Percentiles rank a stretch among this genome's conserved stretches.
These are phyloP conservation scores for Glyptemys insculpta DNA, from an alignment of 2,797 vertebrate genomes.

Conservation along the genomic window DNA sequence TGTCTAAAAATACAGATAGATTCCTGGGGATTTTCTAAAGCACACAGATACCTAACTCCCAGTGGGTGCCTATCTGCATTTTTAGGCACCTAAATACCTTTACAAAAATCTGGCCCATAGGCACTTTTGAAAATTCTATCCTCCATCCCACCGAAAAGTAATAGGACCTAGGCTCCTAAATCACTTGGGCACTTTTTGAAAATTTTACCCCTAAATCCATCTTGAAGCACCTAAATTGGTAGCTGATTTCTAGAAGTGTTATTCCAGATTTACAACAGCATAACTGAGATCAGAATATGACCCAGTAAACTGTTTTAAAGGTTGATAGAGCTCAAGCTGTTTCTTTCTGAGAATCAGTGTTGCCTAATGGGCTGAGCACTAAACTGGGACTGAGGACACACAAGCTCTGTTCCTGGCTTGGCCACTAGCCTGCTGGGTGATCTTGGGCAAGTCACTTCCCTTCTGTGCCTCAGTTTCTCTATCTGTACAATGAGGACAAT, in stretches of 20 bases:
- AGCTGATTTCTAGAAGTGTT: not conserved
- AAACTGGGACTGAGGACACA: not conserved
- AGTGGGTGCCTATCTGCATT: not conserved
- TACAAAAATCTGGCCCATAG: not conserved
- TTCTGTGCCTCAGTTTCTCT: not conserved
- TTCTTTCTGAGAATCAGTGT: not conserved
- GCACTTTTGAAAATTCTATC: not conserved
- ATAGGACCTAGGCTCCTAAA: not conserved
- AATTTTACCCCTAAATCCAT: not conserved
- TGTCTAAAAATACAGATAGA: not conserved
- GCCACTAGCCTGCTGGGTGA: not conserved
- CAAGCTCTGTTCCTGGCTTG: not conserved
- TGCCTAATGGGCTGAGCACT: not conserved
- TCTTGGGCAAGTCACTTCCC: not conserved
- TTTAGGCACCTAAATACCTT: not conserved
- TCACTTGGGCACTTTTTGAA: not conserved
- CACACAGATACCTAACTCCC: not conserved
- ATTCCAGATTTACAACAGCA: not conserved
- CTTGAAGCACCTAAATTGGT: not conserved
- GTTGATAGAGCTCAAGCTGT: not conserved
- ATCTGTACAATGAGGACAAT: not conserved
- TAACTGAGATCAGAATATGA: not conserved
- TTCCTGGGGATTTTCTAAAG: not conserved
- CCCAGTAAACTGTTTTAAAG: not conserved
- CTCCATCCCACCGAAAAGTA: not conserved